Percentiles rank a stretch among this genome's conserved stretches.
Conservation (phyloP, 1,140 invertebrate species). For the Chymomyza costata region DNA sequence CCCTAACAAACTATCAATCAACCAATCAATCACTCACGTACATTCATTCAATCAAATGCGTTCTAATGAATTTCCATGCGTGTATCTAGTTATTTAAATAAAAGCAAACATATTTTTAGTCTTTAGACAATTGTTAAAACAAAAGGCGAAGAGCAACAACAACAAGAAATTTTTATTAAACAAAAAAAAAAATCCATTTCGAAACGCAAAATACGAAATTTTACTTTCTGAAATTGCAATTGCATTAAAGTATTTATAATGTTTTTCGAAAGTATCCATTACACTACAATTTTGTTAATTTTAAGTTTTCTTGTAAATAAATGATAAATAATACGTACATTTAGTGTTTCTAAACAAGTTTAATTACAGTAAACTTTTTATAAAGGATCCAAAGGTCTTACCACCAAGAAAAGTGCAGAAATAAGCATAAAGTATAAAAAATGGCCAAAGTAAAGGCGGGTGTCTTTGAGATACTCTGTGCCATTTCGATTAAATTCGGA, state of each 20-base stretch:
- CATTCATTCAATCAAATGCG: slow-evolving; percentile 59
- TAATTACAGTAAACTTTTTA: too few relatives aligned
- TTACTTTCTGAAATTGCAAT: slow-evolving; percentile 20
- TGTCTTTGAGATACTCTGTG: too few relatives aligned
- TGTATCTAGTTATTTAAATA: slow-evolving; percentile 75
- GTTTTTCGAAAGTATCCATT: slow-evolving; percentile 41
- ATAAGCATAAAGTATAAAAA: too few relatives aligned
- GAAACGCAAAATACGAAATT: slow-evolving; percentile 26
- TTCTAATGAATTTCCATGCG: slow-evolving; percentile 71
- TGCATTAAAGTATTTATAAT: slow-evolving; percentile 41
- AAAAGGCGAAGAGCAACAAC: slow-evolving; percentile 39
- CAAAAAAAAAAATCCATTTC: slow-evolving; percentile 14
- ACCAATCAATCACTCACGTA: slow-evolving; percentile 59
- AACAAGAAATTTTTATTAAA: slow-evolving; percentile 2
- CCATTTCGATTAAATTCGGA: too few relatives aligned
- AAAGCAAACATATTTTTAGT: slow-evolving; percentile 65
- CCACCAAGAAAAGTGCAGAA: too few relatives aligned
- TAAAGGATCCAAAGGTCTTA: too few relatives aligned
- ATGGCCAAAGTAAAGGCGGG: too few relatives aligned
- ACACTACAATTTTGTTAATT: slow-evolving; percentile 48
- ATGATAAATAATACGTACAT: slow-evolving; percentile 42
- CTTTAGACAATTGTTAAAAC: slow-evolving; percentile 70
- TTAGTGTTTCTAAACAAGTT: too few relatives aligned
- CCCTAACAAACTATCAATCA: slow-evolving; percentile 14
- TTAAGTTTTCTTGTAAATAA: slow-evolving; percentile 71